Evolutionary conservation across 1,140 invertebrate species (phyloP), one percentile per base, ranked within the genome.

Genomic region (Saccostrea echinata): DNA sequence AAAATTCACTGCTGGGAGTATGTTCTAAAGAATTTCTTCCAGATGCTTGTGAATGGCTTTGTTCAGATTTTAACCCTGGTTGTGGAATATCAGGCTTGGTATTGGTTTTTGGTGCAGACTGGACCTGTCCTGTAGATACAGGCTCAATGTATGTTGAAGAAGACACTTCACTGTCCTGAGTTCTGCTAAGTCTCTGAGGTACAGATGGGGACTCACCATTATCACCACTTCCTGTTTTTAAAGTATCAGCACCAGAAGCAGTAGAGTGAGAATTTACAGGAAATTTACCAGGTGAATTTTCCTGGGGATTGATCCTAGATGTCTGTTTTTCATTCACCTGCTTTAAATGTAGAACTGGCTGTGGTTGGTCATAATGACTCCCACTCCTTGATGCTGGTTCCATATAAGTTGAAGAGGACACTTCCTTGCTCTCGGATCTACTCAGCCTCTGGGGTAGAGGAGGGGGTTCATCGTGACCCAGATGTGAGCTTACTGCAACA

Each of bases 111-210:
- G 55, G 55, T 43, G 35, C 6, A 43, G 35, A 43, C 6, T 43
- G 35, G 35, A 43, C 35, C 16, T 57, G 55, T 57, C 16, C 21
- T 21, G 16, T 57, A 4, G 11, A 21, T 13, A 57, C 55, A 27
- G 68, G 27, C 27, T 71, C 68, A 71, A 30, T 71, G 68, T 71
- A 71, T 12, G 27, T 30, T 71, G 68, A 71, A 71, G 27, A 27
- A 71, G 9, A 13, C 30, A 71, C 68, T 30, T 71, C 68, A 13
- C 12, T 16, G 30, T 11, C 27, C 9, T 27, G 30, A 71, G 24
- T 57, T 57, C 55, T 71, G 24, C 16, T 71, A n/a, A 71, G 13
- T 30, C 24, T 71, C 27, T 71, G 68, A 30, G 68, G 68, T 0
- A 30, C 1, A 12, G 24, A 8, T 3, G 55, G 13, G 11, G 16